Base-by-base conservation (phyloP, 2,113 vertebrate genomes). In the Ammodramus savannarum region DNA sequence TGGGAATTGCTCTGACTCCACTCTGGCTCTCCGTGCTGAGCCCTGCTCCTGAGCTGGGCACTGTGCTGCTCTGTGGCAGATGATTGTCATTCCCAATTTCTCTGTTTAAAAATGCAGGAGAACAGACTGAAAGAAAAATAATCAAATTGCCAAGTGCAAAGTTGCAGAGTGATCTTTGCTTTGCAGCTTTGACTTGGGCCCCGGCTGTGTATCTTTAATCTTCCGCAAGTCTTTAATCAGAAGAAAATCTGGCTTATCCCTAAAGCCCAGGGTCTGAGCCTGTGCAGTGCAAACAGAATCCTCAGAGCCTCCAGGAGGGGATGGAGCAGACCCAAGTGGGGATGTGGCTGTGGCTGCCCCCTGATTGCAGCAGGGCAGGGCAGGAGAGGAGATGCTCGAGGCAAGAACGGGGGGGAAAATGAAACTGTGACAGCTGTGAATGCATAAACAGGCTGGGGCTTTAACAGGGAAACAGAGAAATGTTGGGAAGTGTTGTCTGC, bases 181-280 rank as follows among this genome's bases (percentile, higher is more conserved):
- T 90, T 97, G 90, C 55, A 73, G 92, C 92, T 96, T 94, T 90
- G 82, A 52, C 95, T 95, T 59, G 76, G 73, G 77, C 72, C 79
- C 79, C 8, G 79, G 63, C 63, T 94, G 92, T 69, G 90, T 93
- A n/a, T 90, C 94, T 95, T 97, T 95, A 93, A 94, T 96, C 95
- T 95, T 95, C 67, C 72, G 41, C 51, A 83, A 95, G 82, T 92
- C 94, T 96, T 95, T 97, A 97, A 95, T 94, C 92, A 93, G 82
- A 79, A 90, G 90, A 59, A 95, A 96, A 93, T 94, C 90, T 96
- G 94, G 71, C 31, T 96, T 92, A 96, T 93, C 90, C 95, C 85
- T 93, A 88, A 95, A 97, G 88, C 93, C 87, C 71, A 3, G 54
- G 38, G 74, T 41, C 87, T 95, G 90, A 96, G 90, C 39, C 78